Percentiles rank a stretch among this genome's conserved stretches.
phyloP scores from a whole-genome alignment of 1,140 invertebrate species.

The Drosophila virilis region DNA sequence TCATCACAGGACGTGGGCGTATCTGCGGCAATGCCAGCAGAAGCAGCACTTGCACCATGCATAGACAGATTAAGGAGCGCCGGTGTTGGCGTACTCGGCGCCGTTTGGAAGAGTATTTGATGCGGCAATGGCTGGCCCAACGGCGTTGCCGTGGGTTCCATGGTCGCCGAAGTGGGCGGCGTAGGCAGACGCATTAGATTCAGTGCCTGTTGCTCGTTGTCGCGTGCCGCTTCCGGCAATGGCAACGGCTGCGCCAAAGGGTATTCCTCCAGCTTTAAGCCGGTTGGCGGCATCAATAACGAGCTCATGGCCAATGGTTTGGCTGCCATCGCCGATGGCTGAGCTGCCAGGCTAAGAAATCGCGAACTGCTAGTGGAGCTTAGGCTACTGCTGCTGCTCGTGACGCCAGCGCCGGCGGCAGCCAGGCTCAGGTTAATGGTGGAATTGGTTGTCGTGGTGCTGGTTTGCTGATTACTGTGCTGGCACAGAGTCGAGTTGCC shows the following conservation, averaged over 20 bases:
- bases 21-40: slow-evolving; percentile 30
- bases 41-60: slow-evolving; percentile 48
- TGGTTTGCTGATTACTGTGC: slow-evolving; percentile 72
- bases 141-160: slow-evolving; percentile 48
- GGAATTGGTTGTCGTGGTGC: slow-evolving; percentile 72
- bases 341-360: slow-evolving; percentile 60
- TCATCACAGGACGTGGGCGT: slow-evolving; percentile 58
- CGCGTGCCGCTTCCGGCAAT: slow-evolving; percentile 55
- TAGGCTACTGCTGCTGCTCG: slow-evolving; percentile 48
- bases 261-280: slow-evolving; percentile 75
- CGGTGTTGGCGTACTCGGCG: slow-evolving; percentile 53
- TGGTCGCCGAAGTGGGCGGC: slow-evolving; percentile 78
- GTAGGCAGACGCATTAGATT: slow-evolving; percentile 80
- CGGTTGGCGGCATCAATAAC: slow-evolving; percentile 64
- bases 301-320: slow-evolving; percentile 56
- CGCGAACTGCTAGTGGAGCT: slow-evolving; percentile 68
- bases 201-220: slow-evolving; percentile 71
- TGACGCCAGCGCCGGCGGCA: slow-evolving; percentile 46
- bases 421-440: slow-evolving; percentile 74
- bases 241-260: slow-evolving; percentile 51
- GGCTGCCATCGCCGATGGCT: slow-evolving; percentile 36
- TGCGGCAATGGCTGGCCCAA: slow-evolving; percentile 52
- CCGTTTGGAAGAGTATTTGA: slow-evolving; percentile 70
- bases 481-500: slow-evolving; percentile 78
- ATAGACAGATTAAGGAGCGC: slow-evolving; percentile 74